A percentile compares a stretch with the other conserved stretches of the same genome.
Evolutionary conservation across 30 jellyfish, hydroid and myxozoan species (phyloP).

Genomic region (Clytia hemisphaerica): DNA sequence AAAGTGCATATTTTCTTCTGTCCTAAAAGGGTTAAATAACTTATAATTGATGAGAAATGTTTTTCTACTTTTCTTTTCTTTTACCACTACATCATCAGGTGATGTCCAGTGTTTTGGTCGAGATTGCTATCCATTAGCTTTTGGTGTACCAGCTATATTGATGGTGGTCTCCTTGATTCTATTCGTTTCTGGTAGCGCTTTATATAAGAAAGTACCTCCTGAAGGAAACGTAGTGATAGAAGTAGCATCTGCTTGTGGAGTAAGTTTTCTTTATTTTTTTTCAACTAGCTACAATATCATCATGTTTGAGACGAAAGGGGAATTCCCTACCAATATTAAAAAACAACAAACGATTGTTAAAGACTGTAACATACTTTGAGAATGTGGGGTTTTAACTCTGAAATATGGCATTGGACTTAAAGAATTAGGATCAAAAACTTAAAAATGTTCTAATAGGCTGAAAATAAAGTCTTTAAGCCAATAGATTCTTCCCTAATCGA

Average conservation of each 20-base stretch:
- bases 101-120: conserved; percentile 97
- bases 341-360: too few species aligned
- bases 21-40: neutral
- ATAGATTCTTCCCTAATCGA: too few species aligned
- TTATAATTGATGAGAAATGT: neutral
- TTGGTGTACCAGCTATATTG: conserved; percentile 98
- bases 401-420: too few species aligned
- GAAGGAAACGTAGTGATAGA: conserved; percentile 94
- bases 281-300: too few species aligned
- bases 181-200: conserved; percentile 76
- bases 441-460: too few species aligned
- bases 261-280: conserved; percentile 32
- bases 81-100: conserved; percentile 63
- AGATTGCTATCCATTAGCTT: conserved; percentile 98
- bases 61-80: neutral
- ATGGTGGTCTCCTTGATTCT: conserved; percentile 81
- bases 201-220: conserved; percentile 84
- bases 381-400: too few species aligned
- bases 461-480: too few species aligned
- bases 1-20: neutral
- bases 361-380: too few species aligned
- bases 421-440: too few species aligned
- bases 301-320: too few species aligned
- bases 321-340: too few species aligned
- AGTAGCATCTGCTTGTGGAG: conserved; percentile 89